Base-by-base conservation (phyloP, 1,140 invertebrate genomes). In the Drosophila baimaii region DNA sequence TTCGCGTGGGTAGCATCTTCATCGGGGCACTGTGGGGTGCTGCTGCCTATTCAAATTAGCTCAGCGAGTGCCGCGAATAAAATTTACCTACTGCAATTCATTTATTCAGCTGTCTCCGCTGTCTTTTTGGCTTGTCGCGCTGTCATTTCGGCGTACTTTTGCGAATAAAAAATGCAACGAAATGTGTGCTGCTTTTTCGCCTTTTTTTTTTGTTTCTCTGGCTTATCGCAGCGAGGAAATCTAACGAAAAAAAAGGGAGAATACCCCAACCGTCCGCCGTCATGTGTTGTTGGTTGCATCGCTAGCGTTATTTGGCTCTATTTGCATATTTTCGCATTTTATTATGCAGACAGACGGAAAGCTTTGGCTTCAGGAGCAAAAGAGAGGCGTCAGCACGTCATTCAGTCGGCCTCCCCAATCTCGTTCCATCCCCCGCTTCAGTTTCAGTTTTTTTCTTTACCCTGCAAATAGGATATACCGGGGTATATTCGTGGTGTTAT, bases 301-400 rank as follows among this genome's bases (percentile, higher is more conserved):
- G 58, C 71, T 64, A 39, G 75, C 65, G 66, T 64, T 79, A 79
- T 88, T 82, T 82, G 59, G 56, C 64, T 85, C 65, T 68, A 81
- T 83, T 83, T 77, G 79, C 79, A 83, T 90, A 83, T 83, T 73
- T 90, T 86, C 82, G 82, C 88, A 90, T 90, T 90, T 90, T 90
- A 90, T 90, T 90, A 90, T 90, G 81, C 86, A 90, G 78, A 80
- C 77, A 80, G 77, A 57, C 78, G 56, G 68, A 57, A 71, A 52
- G 52, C 63, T 59, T 51, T 65, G 44, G 17, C 51, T 54, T 54
- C 51, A 54, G 56, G 51, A 44, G 41, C 21, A 33, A 15, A 33
- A 41, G 23, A 69, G 77, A 77, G 84, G 83, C 72, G 83, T 86
- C 84, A 70, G 76, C 79, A 72, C 81, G 86, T 82, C 81, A 86